phyloP scores from a whole-genome alignment of 2,888 invertebrate species.

The Capitulum mitella region DNA sequence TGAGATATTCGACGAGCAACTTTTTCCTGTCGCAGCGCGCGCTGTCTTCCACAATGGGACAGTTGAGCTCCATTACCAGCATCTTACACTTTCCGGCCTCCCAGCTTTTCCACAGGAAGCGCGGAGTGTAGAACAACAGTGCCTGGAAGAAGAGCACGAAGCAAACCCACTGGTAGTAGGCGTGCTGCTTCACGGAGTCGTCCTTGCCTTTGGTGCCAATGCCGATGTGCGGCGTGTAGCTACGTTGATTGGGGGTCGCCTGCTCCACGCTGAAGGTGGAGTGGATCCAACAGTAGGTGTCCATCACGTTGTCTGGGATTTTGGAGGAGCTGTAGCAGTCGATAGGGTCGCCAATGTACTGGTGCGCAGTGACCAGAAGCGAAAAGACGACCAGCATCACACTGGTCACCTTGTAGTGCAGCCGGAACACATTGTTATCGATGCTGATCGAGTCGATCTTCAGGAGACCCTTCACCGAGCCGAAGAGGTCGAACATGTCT shows the following conservation, averaged over 20 bases:
- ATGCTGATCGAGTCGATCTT: slow-evolving; percentile 68
- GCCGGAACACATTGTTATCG: slow-evolving; percentile 86
- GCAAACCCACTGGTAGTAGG: slow-evolving; percentile 95
- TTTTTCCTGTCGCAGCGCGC: slow-evolving; percentile 72
- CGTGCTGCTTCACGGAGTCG: slow-evolving; percentile 80
- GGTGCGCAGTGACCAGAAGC: slow-evolving; percentile 46
- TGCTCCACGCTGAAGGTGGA: slow-evolving; percentile 87
- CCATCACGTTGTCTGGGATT: slow-evolving; percentile 35
- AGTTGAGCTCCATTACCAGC: slow-evolving; percentile 65
- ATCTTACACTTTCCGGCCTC: slow-evolving; percentile 75
- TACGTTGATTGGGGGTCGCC: slow-evolving; percentile 46
- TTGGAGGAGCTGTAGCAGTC: slow-evolving; percentile 42
- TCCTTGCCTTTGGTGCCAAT: slow-evolving; percentile 56
- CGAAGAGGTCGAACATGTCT: slow-evolving; percentile 60
- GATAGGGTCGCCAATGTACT: slow-evolving; percentile 50
- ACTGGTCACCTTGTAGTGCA: slow-evolving; percentile 63
- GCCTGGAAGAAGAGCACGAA: slow-evolving; percentile 59
- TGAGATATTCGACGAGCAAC: slow-evolving; percentile 60
- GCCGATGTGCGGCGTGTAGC: slow-evolving; percentile 68
- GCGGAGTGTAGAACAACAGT: slow-evolving; percentile 73
- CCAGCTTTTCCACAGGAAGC: slow-evolving; percentile 72
- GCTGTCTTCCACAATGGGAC: slow-evolving; percentile 70
- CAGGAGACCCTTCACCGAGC: slow-evolving; percentile 58
- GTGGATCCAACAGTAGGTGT: slow-evolving; percentile 68
- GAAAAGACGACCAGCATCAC: slow-evolving; percentile 46